These are phyloP conservation scores for Armadillidium nasatum DNA, from an alignment of 1,140 invertebrate genomes.

Conservation along the genomic window DNA sequence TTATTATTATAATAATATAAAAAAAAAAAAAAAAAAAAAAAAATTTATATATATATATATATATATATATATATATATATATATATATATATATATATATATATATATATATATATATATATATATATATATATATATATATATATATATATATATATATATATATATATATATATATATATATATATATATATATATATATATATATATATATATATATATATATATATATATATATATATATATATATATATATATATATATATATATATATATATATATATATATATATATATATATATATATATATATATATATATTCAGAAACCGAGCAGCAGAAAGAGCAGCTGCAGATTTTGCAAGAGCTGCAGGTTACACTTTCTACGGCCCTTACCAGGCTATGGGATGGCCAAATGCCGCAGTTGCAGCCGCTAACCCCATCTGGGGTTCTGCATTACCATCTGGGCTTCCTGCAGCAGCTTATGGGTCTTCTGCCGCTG, in stretches of 20 bases:
- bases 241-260: slow-evolving; percentile 15
- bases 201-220: slow-evolving; percentile 13
- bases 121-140: not conserved
- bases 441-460: slow-evolving; percentile 30
- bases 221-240: not conserved
- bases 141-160: not conserved
- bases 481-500: slow-evolving; percentile 32
- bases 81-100: slow-evolving; percentile 15
- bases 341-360: slow-evolving; percentile 87
- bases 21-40: too few species aligned
- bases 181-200: slow-evolving; percentile 13
- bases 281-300: slow-evolving; percentile 15
- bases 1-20: too few species aligned
- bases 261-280: slow-evolving; percentile 13
- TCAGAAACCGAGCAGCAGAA: slow-evolving; percentile 77
- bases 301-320: not conserved
- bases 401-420: slow-evolving; percentile 34
- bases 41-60: not conserved
- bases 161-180: slow-evolving; percentile 15
- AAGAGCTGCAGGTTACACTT: slow-evolving; percentile 77
- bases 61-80: slow-evolving; percentile 15
- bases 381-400: slow-evolving; percentile 57
- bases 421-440: slow-evolving; percentile 27
- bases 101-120: slow-evolving; percentile 13
- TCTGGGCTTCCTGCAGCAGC: slow-evolving; percentile 30